Conservation (phyloP, 2,888 invertebrate genomes). For the Philereme vetulata region DNA sequence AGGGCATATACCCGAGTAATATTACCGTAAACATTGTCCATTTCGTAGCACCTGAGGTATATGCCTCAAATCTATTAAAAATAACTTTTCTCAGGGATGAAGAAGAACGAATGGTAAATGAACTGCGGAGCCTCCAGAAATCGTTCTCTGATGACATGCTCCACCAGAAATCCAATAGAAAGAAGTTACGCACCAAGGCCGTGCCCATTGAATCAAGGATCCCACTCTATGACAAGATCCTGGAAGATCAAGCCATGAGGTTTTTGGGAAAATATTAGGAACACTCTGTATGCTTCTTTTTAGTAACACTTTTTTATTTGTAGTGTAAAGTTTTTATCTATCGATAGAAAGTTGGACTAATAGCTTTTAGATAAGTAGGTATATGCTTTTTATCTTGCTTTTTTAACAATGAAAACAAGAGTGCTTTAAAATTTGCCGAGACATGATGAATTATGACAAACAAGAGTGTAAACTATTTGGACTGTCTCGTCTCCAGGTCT, state of each 20-base stretch:
- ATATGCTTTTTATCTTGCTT: too few relatives aligned
- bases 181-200: conserved; percentile 84
- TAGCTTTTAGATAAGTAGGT: too few relatives aligned
- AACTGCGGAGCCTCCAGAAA: conserved; percentile 72
- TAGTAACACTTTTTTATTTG: conserved; percentile 42
- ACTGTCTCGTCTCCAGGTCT: too few relatives aligned
- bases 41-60: too few relatives aligned
- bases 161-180: conserved; percentile 77
- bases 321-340: background rate
- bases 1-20: too few relatives aligned
- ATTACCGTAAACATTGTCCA: too few relatives aligned
- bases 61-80: too few relatives aligned
- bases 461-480: too few relatives aligned
- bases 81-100: conserved; percentile 80
- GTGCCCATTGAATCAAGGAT: conserved; percentile 88
- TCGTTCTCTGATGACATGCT: conserved; percentile 77
- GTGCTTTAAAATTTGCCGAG: too few relatives aligned
- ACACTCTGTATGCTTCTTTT: conserved; percentile 59
- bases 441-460: too few relatives aligned
- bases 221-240: conserved; percentile 88
- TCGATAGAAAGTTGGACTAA: background rate
- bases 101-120: conserved; percentile 83
- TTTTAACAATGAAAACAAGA: too few relatives aligned
- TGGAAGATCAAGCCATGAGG: conserved; percentile 89
- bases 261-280: conserved; percentile 51